Base-by-base conservation (phyloP, 2,113 vertebrate genomes). In the Oostethus manadensis region DNA sequence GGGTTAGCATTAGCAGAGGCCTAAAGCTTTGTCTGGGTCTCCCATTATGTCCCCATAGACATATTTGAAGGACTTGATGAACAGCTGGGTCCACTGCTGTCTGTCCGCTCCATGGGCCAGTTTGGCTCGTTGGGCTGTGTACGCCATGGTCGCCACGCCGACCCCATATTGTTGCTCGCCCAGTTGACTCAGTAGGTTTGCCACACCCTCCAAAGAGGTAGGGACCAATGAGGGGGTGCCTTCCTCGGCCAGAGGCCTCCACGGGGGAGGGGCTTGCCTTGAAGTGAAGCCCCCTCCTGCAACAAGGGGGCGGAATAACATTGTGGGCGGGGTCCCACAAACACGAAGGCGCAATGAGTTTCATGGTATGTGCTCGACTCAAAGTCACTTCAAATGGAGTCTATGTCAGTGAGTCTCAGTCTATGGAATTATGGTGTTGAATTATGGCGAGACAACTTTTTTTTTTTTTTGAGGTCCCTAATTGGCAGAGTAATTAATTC, bases 81-180 rank as follows among this genome's bases (percentile, higher is more conserved):
- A 98, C 77, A 96, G 88, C 79, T 93, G 79, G 84, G 93, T 97
- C 97, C 97, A 99, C 76, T 94, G 89, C 80, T 96, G 90, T 86
- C 91, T 93, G 84, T 96, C 94, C 45, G 56, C 66, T 84, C 94
- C 95, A 5, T 83, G 89, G 91, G 94, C 74, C 70, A 96, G 91
- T 90, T 97, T 99, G 91, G 97, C 97, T 89, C 93, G 92, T 87
- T 96, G 93, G 53, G 97, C 97, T 18, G 94, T 93, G 90, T 96
- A 99, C 74, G 93, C 96, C 94, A 99, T 89, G 86, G 92, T 92
- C 71, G 96, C 97, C 88, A 98, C 92, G 84, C 95, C 92, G 81
- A 90, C 89, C 81, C 87, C 89, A 76, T 97, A 95, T 84, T 84
- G 90, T 44, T 87, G 86, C 86, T 93, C 88, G 75, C 90, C 91